Evolutionary conservation across 2,888 invertebrate species (phyloP).

Genomic region (Thymelicus acteon): DNA sequence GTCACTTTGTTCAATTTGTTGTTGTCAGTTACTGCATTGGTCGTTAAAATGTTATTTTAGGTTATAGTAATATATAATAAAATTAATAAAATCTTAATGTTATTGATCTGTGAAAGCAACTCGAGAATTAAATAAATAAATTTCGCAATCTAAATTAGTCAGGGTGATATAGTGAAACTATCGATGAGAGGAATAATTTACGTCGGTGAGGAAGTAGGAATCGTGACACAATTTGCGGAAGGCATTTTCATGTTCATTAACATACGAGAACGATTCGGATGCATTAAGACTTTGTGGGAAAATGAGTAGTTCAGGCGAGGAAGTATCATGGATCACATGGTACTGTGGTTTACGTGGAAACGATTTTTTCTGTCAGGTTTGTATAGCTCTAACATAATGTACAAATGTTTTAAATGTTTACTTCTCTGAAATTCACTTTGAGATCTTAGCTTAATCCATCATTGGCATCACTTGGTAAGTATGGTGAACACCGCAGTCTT

Average conservation of each 20-base stretch:
- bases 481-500: too few species aligned
- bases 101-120: slow-evolving; percentile 1
- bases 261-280: slow-evolving; percentile 29
- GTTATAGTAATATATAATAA: slow-evolving; percentile 24
- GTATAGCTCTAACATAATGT: background rate
- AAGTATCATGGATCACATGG: slow-evolving; percentile 99
- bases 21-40: background rate
- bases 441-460: too few species aligned
- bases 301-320: slow-evolving; percentile 99
- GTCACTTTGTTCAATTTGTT: background rate
- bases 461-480: too few species aligned
- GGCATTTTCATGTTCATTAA: slow-evolving; percentile 29
- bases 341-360: slow-evolving; percentile 99
- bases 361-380: slow-evolving; percentile 99
- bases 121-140: background rate
- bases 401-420: too few species aligned
- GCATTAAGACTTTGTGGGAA: slow-evolving; percentile 84
- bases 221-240: slow-evolving; percentile 12
- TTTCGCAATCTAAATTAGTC: background rate
- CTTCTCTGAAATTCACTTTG: too few species aligned
- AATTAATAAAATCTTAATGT: slow-evolving; percentile 23
- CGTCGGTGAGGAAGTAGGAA: slow-evolving; percentile 26
- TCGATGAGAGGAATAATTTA: slow-evolving; percentile 31
- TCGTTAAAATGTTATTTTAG: slow-evolving; percentile 20
- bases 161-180: slow-evolving; percentile 12